Percentiles rank a stretch among this genome's conserved stretches.
These are phyloP conservation scores for Alviniconcha strummeri DNA, from an alignment of 2,888 invertebrate species.

Conservation along the genomic window DNA sequence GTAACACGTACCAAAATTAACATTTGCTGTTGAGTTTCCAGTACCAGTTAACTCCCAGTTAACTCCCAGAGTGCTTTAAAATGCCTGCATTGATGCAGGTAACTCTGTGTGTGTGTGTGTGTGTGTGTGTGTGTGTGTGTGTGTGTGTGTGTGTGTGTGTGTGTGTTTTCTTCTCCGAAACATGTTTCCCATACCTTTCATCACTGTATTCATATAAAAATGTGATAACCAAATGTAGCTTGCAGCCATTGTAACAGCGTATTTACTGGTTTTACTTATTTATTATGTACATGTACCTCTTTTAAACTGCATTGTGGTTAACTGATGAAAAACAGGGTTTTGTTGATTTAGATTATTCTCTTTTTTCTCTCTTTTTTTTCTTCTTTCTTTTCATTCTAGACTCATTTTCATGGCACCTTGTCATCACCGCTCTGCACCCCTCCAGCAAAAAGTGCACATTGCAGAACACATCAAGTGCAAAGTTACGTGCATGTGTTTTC, in stretches of 20 bases:
- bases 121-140: neutral
- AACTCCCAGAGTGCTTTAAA: neutral
- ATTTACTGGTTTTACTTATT: neutral
- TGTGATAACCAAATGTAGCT: neutral
- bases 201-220: neutral
- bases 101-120: neutral
- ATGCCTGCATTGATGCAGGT: neutral
- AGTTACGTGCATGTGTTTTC: too few relatives aligned
- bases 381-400: neutral
- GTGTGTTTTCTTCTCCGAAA: neutral
- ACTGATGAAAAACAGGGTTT: too few relatives aligned
- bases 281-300: neutral
- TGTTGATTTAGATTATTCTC: neutral
- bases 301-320: neutral
- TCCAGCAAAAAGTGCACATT: too few relatives aligned
- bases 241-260: neutral
- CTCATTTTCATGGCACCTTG: neutral
- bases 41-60: neutral
- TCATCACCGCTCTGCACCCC: too few relatives aligned
- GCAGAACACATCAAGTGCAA: too few relatives aligned
- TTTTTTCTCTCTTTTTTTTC: neutral
- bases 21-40: neutral
- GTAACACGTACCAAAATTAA: neutral
- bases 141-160: constrained; percentile 4
- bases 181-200: neutral